A percentile compares a stretch with the other conserved stretches of the same genome.
These are phyloP conservation scores for Myripristis murdjan DNA, from an alignment of 2,797 vertebrate genomes.

Conservation along the genomic window DNA sequence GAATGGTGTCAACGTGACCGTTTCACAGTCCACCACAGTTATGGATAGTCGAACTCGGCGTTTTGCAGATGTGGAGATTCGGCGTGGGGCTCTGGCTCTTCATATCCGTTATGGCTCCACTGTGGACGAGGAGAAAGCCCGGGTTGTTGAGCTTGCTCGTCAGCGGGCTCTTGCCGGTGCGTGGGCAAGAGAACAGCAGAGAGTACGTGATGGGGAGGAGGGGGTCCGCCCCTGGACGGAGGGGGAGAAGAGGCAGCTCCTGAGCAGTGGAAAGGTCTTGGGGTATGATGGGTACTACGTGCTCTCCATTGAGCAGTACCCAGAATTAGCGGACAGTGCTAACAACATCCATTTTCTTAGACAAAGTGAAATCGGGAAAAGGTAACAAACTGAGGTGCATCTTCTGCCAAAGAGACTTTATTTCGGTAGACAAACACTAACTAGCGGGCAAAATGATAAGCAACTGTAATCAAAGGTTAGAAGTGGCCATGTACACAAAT, in stretches of 20 bases:
- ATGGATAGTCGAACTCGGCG: conserved; percentile 97
- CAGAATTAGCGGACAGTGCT: conserved; percentile 96
- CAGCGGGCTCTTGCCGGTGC: conserved; percentile 94
- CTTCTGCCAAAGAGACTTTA: conserved; percentile 89
- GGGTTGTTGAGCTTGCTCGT: conserved; percentile 94
- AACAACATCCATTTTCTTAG: conserved; percentile 99
- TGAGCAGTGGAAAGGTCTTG: conserved; percentile 95
- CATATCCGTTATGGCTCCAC: conserved; percentile 98
- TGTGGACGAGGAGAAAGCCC: conserved; percentile 95
- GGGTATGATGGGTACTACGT: conserved; percentile 99
- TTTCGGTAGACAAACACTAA: conserved; percentile 82
- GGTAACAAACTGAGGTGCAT: conserved; percentile 93
- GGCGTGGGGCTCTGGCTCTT: conserved; percentile 91
- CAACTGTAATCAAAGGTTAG: conserved; percentile 60
- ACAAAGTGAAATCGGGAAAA: conserved; percentile 99
- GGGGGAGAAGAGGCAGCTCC: conserved; percentile 97
- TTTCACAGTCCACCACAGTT: conserved; percentile 97
- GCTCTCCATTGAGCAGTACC: conserved; percentile 99
- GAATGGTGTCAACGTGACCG: conserved; percentile 96
- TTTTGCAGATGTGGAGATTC: conserved; percentile 97
- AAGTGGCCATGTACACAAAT: conserved; percentile 58
- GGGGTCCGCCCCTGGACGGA: conserved; percentile 97
- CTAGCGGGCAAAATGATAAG: conserved; percentile 63
- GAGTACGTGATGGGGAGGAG: conserved; percentile 95
- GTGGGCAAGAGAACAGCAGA: conserved; percentile 96